Base-by-base conservation (phyloP, 2,113 vertebrate species). In the Ochotona curzoniae region DNA sequence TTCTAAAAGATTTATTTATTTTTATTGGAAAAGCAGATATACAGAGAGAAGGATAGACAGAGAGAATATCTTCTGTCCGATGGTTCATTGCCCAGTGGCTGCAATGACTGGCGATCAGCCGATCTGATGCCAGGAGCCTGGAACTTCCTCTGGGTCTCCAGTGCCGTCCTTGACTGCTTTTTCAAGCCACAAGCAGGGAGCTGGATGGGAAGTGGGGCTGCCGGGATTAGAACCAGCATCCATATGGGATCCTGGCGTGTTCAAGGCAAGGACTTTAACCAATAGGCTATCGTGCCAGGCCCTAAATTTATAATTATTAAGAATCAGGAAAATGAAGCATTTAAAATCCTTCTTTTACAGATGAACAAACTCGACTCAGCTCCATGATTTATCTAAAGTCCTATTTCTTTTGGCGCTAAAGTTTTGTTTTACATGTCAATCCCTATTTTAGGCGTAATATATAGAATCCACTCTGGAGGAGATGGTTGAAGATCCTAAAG, bases 271-370 rank as follows among this genome's bases (percentile, higher is more conserved):
- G 38, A 44, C 38, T 44, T 44, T 44, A 44, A 44, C 6, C 38
- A 44, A 3, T 44, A 44, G 38, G 38, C 38, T 44, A 44, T 44
- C 6, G 38, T 44, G 38, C 38, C 38, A 44, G 38, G 38, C 38
- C 38, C 38, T 44, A 44, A 44, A 44, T 44, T 90, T 70, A 35
- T 85, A 21, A 18, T 86, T 83, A 2, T 74, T 35, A 83, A 82
- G 90, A 90, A 28, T 76, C 66, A 70, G 63, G 82, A 32, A 93
- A 94, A 51, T 86, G 95, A 94, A 83, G 8, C 17, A 73, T 82
- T 87, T 60, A 1, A 92, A 92, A 73, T 47, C 2, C 7, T 9
- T 20, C 6, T 87, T 88, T 83, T 60, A 88, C 14, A 90, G 51
- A 57, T 79, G 18, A 95, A 91, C 11, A 93, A 67, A 26, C 60